Conservation (phyloP, 2,797 vertebrate species). For the Xenopus petersii region DNA sequence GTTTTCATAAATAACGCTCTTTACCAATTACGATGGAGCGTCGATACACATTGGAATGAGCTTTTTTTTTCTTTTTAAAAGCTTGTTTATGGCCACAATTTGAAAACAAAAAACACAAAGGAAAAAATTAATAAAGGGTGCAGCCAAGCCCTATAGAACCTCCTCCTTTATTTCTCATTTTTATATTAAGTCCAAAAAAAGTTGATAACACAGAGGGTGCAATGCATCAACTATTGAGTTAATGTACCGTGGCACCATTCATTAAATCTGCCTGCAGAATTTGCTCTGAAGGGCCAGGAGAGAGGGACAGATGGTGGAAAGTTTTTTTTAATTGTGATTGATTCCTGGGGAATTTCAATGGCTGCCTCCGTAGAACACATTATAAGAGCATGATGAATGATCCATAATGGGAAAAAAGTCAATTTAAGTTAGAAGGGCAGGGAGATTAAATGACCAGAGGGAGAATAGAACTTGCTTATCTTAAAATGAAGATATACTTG, state of each 20-base stretch:
- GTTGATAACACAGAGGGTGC: constrained; percentile 14
- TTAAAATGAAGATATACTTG: too few relatives aligned
- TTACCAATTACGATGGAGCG: constrained; percentile 17
- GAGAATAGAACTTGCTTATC: too few relatives aligned
- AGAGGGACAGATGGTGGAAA: constrained; percentile 14
- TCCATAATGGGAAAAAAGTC: too few relatives aligned
- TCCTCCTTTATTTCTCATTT: neutral
- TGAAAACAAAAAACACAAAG: neutral
- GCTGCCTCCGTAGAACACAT: neutral
- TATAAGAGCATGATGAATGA: too few relatives aligned
- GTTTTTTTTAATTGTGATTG: constrained; percentile 17
- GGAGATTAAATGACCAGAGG: too few relatives aligned
- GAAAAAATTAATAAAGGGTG: neutral
- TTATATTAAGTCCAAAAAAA: constrained; percentile 18
- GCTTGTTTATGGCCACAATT: neutral
- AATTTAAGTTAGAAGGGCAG: too few relatives aligned
- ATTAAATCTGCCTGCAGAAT: constrained; percentile 42
- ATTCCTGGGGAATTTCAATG: constrained; percentile 7
- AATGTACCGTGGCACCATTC: constrained; percentile 41
- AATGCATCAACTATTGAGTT: constrained; percentile 31
- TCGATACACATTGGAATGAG: constrained; percentile 28
- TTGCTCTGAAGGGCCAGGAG: constrained; percentile 14
- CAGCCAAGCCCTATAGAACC: too few relatives aligned
- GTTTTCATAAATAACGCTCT: constrained; percentile 30
- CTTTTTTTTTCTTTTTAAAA: neutral